Percentiles rank a stretch among this genome's conserved stretches.
phyloP scores from a whole-genome alignment of 2,797 vertebrate genomes.

The Lophius americanus region DNA sequence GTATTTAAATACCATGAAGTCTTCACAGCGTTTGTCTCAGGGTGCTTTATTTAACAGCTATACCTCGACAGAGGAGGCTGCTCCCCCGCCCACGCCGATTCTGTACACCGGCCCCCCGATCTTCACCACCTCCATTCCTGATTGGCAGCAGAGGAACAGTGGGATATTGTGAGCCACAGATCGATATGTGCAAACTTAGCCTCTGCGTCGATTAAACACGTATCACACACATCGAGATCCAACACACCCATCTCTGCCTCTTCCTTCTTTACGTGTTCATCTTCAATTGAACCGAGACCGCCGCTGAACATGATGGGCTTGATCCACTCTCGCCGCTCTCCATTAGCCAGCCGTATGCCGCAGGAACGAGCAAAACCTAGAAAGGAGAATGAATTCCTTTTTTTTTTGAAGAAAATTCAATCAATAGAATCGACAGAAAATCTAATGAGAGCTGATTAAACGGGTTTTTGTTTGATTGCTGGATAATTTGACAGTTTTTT shows the following conservation, averaged over 20 bases:
- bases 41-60: neutral
- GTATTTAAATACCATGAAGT: neutral
- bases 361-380: slow-evolving; percentile 94
- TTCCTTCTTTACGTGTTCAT: slow-evolving; percentile 85
- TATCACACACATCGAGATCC: neutral
- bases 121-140: slow-evolving; percentile 94
- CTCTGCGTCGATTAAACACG: slow-evolving; percentile 11
- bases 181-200: slow-evolving; percentile 30
- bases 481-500: too few relatives aligned
- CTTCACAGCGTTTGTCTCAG: too few relatives aligned
- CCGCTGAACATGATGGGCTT: slow-evolving; percentile 97
- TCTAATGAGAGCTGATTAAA: neutral
- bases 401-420: neutral
- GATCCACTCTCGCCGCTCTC: slow-evolving; percentile 91
- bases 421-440: neutral
- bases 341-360: slow-evolving; percentile 83
- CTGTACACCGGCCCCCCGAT: slow-evolving; percentile 94
- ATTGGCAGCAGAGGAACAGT: slow-evolving; percentile 19
- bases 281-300: slow-evolving; percentile 90
- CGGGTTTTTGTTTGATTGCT: too few relatives aligned
- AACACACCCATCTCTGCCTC: slow-evolving; percentile 80
- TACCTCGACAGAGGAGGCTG: slow-evolving; percentile 92
- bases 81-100: slow-evolving; percentile 93
- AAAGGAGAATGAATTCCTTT: neutral
- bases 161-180: slow-evolving; percentile 5